Evolutionary conservation across 2,888 invertebrate genomes (phyloP), one percentile per base, ranked within the genome.

Genomic region (Gari tellinella): DNA sequence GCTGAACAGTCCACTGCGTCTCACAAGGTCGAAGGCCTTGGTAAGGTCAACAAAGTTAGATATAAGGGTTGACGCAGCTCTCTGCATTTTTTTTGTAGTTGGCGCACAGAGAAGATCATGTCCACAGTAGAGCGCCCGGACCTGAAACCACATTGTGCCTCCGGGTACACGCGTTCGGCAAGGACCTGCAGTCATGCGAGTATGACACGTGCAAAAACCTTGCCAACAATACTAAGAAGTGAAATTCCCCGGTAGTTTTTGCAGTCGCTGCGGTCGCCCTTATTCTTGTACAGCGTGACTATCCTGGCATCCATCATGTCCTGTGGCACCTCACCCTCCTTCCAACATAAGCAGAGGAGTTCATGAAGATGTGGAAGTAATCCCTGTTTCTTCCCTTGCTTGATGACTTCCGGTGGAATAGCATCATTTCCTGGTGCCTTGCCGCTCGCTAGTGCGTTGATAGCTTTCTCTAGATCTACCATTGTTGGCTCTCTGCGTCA

Each of bases 231-330:
- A 53, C 63, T 73, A 5, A 75, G 62, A 1, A 73, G 72, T 10
- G 78, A 75, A 41, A 80, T 80, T 0, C 72, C 69, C 12, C 79
- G n/a, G 40, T 80, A 77, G 46, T 65, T 80, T 38, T 75, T 74
- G 62, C 77, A 82, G 58, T 80, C 67, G 12, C 67, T 72, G 10
- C 67, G 37, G 23, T 72, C 55, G 2, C 69, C 78, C 41, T 81
- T 79, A 53, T 76, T 73, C 46, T 76, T 79, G 41, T 73, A 70
- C 17, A 78, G 41, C 10, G 53, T 72, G 40, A 65, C 48, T 14
- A 69, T 68, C 10, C 61, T 74, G 19, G 56, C 52, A 41, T 69
- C 62, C 12, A 46, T 19, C 56, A 74, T 68, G 57, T 69, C 80
- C 31, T 76, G 72, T 1, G 75, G 69, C 3, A 72, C 48, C 46